Evolutionary conservation across 2,113 vertebrate genomes (phyloP).

Genomic region (Okapia johnstoni): DNA sequence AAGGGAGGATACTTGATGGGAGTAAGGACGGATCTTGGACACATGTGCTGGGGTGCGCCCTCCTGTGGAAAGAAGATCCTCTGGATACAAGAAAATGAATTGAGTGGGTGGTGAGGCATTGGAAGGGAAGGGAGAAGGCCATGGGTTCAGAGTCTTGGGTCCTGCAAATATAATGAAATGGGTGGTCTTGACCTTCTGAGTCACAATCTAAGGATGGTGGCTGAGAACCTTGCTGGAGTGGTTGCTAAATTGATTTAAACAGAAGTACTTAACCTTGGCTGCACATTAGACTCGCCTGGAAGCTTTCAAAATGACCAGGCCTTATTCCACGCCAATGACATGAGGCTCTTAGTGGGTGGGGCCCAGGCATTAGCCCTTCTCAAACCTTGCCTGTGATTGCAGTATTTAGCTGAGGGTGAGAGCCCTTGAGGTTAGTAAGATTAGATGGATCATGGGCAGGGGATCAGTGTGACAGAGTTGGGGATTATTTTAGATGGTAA

Average conservation of each 20-base stretch:
- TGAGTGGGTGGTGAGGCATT: neutral
- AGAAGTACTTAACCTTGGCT: neutral
- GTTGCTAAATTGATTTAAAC: neutral
- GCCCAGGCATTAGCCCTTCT: neutral
- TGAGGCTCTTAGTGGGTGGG: neutral
- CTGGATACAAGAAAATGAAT: neutral
- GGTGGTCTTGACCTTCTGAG: neutral
- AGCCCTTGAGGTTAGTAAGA: neutral
- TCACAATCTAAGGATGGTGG: neutral
- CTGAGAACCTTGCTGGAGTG: neutral
- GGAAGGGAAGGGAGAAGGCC: neutral
- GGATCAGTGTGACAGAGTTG: neutral
- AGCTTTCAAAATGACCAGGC: neutral
- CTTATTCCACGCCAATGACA: neutral
- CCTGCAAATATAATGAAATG: neutral
- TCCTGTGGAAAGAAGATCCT: neutral
- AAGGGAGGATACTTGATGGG: neutral
- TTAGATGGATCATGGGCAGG: neutral
- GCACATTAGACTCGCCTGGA: neutral
- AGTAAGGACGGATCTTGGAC: neutral
- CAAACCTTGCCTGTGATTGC: neutral
- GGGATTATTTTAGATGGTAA: neutral
- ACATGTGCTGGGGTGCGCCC: neutral
- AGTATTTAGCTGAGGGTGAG: neutral
- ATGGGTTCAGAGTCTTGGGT: neutral